Evolutionary conservation across 1,140 invertebrate species (phyloP), one percentile per base, ranked within the genome.

Genomic region (Oncopodura yosiiana): DNA sequence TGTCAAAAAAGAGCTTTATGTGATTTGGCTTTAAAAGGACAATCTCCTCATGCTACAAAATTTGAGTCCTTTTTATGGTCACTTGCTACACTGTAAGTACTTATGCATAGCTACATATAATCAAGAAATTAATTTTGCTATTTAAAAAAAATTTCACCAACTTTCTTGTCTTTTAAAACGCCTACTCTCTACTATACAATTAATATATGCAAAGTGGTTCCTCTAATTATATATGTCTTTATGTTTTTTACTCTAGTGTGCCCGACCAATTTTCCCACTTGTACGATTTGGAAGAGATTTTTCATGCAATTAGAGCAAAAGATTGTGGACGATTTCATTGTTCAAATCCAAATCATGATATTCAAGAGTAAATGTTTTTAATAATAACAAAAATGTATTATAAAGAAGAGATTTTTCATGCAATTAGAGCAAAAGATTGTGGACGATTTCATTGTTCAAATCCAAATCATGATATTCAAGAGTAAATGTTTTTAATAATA

Each of bases 1-100:
- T 63, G 61, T 56, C 61, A 63, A 39, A 60, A 59, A 39, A 42
- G 57, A 43, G 61, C 61, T 23, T 32, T 63, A 12, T 63, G 61
- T 46, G 53, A 63, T 37, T 29, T 63, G n/a, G 58, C 61, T 5
- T 32, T 60, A 12, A 42, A 50, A 27, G 61, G 61, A 26, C 27
- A 46, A 37, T 27, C 30, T 36, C 58, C 56, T 19, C 49, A 19
- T 21, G 50, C 58, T 18, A 60, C 61, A 16, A 63, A 59, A 41
- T 63, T 63, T 46, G 61, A 63, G 30, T 32, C 54, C 0, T 63
- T 63, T 30, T 29, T 63, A n/a, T 63, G 58, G 58, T 53, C 56
- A n/a, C 39, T 63, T 12, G 61, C 61, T 12, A 58, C 45, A 42
- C 42, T 63, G 61, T 63, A 56, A 58, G 57, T 53, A 9, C 38